phyloP scores from a whole-genome alignment of 2,113 vertebrate species.

The Sebastes fasciatus region DNA sequence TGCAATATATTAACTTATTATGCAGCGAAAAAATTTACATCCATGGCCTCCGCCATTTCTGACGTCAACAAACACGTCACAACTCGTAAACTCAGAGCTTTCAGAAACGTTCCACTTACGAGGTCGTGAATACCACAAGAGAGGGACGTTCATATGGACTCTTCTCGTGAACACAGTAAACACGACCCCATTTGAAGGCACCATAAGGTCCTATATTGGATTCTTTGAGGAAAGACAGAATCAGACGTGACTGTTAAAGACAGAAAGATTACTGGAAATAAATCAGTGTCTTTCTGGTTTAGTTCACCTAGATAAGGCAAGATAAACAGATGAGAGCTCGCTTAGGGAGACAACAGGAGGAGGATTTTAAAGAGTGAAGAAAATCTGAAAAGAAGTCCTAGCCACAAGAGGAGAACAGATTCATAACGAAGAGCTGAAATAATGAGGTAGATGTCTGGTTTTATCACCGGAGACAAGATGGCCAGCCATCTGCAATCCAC shows the following conservation, averaged over 20 bases:
- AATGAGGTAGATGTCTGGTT: slow-evolving; percentile 53
- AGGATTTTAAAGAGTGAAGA: slow-evolving; percentile 34
- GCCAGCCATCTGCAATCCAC: slow-evolving; percentile 33
- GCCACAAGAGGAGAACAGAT: slow-evolving; percentile 21
- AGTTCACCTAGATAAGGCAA: slow-evolving; percentile 19
- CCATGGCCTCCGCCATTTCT: too few relatives aligned
- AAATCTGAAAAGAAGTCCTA: not conserved
- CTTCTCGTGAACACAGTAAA: too few relatives aligned
- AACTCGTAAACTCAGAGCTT: too few relatives aligned
- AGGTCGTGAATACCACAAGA: too few relatives aligned
- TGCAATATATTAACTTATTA: too few relatives aligned
- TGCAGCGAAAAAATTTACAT: too few relatives aligned
- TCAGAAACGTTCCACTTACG: too few relatives aligned
- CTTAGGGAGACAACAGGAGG: not conserved
- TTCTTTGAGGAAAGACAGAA: slow-evolving; percentile 21
- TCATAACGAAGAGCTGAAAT: slow-evolving; percentile 30
- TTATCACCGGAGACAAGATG: slow-evolving; percentile 54
- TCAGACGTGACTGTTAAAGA: slow-evolving; percentile 6
- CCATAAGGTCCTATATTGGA: not conserved
- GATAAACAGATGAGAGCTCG: slow-evolving; percentile 7
- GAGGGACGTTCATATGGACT: too few relatives aligned
- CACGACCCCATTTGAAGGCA: too few relatives aligned
- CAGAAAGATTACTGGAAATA: slow-evolving; percentile 6
- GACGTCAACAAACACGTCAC: too few relatives aligned
- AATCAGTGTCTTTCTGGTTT: slow-evolving; percentile 11